Base-by-base conservation (phyloP, 2,113 vertebrate species). In the Neolamprologus tretocephalus region DNA sequence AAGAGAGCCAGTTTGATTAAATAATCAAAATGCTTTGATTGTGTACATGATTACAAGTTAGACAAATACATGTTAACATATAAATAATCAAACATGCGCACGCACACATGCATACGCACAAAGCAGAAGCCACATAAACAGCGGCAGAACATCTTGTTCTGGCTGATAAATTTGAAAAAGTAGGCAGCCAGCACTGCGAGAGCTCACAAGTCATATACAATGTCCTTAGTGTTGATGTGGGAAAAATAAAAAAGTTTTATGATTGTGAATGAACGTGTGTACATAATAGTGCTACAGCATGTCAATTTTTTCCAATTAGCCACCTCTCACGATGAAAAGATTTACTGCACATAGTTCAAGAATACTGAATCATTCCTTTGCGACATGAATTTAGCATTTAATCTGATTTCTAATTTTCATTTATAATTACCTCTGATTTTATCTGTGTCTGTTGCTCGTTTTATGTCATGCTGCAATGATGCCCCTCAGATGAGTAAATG, bases 21-120 rank as follows among this genome's bases (percentile, higher is more conserved):
- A 93, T 89, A 93, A 91, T 87, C 87, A 66, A 81, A 92, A 80
- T 80, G 66, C 71, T 92, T 86, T 92, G 88, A 87, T 81, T 90
- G 88, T 93, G 81, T 91, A 83, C 84, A 75, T 1, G 40, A 86
- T 85, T 83, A 84, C 73, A 89, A 88, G 51, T 81, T 87, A 80
- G 55, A 86, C 61, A 92, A 89, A 90, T 87, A 89, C 71, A 40
- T 63, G 54, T 75, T 87, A 75, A 86, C 51, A 82, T 71, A 92
- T 83, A 87, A 90, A 90, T 88, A 92, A 93, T 82, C 89, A 78
- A 28, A 88, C 63, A 57, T 84, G 23, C 1, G 2, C 19, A 79
- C 19, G 55, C 53, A 40, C 71, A 83, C 47, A n/a, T 73, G 58
- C 23, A 79, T 42, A 26, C 37, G 53, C 71, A 33, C 80, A 71